Conservation (phyloP, 92 coral and sea anemone species). For the Galaxea fascicularis region DNA sequence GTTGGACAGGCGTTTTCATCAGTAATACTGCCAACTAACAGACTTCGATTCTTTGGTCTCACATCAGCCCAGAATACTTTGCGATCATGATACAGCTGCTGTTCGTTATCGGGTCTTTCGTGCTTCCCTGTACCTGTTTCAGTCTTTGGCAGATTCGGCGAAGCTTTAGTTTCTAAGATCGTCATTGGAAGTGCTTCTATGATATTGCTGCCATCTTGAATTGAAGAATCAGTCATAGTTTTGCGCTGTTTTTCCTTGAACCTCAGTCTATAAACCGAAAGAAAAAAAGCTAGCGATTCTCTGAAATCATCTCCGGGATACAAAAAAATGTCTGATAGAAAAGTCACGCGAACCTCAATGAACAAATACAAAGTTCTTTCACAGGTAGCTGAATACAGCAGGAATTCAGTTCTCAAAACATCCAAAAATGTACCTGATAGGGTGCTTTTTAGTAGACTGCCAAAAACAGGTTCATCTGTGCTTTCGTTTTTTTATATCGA, state of each 20-base stretch:
- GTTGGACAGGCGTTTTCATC: conserved; percentile 15
- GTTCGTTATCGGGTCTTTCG: neutral
- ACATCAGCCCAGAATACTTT: conserved; percentile 5
- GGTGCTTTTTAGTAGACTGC: too few species aligned
- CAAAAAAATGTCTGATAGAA: too few species aligned
- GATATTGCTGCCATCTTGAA: neutral
- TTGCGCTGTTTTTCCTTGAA: neutral
- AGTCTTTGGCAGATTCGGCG: too few species aligned
- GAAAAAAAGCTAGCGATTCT: neutral
- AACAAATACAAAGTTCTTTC: too few species aligned
- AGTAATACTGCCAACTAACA: neutral
- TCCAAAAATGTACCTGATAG: too few species aligned
- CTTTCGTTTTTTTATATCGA: too few species aligned
- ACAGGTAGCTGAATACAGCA: too few species aligned
- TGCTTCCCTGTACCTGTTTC: neutral
- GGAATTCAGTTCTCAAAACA: too few species aligned
- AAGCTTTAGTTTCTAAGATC: neutral
- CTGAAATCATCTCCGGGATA: too few species aligned
- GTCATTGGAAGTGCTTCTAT: conserved; percentile 24
- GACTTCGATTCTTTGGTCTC: neutral
- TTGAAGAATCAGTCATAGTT: conserved; percentile 16
- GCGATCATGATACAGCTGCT: conserved; percentile 3
- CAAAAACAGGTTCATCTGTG: too few species aligned
- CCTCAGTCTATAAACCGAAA: neutral
- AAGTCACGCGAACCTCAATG: too few species aligned